Percentiles rank a stretch among this genome's conserved stretches.
Evolutionary conservation across 2,113 vertebrate genomes (phyloP).

Genomic region (Catharus bicknelli): DNA sequence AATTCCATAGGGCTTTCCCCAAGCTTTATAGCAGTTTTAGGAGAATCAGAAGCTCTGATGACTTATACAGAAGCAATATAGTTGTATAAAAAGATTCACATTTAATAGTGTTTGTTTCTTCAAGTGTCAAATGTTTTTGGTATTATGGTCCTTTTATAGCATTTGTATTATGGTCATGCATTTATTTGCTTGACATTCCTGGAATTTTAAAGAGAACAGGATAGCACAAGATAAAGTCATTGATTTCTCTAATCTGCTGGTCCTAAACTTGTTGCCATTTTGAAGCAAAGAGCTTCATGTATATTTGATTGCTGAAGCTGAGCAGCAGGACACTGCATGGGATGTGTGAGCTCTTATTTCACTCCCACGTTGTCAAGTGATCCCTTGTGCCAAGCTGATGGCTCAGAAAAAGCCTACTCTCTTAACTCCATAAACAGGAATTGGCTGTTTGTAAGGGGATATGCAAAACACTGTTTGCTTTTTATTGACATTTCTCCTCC

Average conservation of each 20-base stretch:
- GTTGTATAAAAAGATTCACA: not conserved
- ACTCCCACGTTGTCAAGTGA: conserved; percentile 2
- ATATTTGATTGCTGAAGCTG: conserved; percentile 47
- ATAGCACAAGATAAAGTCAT: not conserved
- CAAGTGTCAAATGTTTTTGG: not conserved
- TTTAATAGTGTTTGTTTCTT: not conserved
- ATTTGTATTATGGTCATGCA: not conserved
- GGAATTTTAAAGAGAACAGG: not conserved
- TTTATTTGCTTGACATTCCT: not conserved
- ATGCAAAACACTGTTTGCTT: conserved; percentile 4
- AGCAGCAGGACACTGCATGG: not conserved
- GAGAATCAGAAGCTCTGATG: not conserved
- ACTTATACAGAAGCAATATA: not conserved
- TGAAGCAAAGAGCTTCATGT: conserved; percentile 25
- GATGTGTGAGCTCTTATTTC: conserved; percentile 46
- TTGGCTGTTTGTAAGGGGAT: conserved; percentile 39
- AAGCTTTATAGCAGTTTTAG: not conserved
- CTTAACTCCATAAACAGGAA: conserved; percentile 19
- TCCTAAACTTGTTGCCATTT: conserved; percentile 19
- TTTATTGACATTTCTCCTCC: conserved; percentile 59
- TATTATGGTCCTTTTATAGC: not conserved
- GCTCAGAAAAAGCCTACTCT: not conserved
- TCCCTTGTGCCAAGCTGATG: not conserved
- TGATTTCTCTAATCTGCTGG: conserved; percentile 10
- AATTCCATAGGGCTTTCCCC: not conserved